Evolutionary conservation across 2,113 vertebrate genomes (phyloP), one percentile per base, ranked within the genome.

Genomic region (Pollachius pollachius): DNA sequence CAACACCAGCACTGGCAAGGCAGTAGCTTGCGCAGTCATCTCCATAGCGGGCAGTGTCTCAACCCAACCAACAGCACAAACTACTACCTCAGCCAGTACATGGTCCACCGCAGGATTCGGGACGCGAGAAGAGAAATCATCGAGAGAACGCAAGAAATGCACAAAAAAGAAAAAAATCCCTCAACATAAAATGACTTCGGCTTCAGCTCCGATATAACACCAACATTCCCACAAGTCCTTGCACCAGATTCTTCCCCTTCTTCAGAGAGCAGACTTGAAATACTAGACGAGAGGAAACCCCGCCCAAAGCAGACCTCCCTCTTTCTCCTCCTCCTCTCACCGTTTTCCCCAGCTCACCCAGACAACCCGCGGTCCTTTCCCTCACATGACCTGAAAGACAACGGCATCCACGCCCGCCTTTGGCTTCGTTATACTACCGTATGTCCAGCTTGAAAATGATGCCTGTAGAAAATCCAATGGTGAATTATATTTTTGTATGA

Each of bases 21-120:
- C 97, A 99, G 97, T 99, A 99, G 97, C 95, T 99, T 99, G 97
- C 97, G 97, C 97, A 99, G 97, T 99, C 97, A 99, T 95, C 97
- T 99, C 96, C 97, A 98, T 95, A 97, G 95, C 94, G 96, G 97
- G 97, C 95, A 95, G 90, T 94, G 94, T 98, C 94, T 95, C 95
- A 96, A 92, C 97, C 97, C 96, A 92, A 96, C 94, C 94, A 98
- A 98, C 97, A 99, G 97, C 97, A 99, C 97, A 99, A 99, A 99
- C 97, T 99, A 99, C 97, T 99, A 99, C 97, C 97, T 99, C 97
- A 99, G 96, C 96, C 95, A 98, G 97, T 93, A 85, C 92, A 68
- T 93, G 94, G 95, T 89, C 67, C 61, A 21, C 19, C n/a, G 1
- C 23, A 27, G 12, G 3, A 61, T 5, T 18, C 16, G 23, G 6